Conservation (phyloP, 2,888 invertebrate genomes). For the Carcina quercana region DNA sequence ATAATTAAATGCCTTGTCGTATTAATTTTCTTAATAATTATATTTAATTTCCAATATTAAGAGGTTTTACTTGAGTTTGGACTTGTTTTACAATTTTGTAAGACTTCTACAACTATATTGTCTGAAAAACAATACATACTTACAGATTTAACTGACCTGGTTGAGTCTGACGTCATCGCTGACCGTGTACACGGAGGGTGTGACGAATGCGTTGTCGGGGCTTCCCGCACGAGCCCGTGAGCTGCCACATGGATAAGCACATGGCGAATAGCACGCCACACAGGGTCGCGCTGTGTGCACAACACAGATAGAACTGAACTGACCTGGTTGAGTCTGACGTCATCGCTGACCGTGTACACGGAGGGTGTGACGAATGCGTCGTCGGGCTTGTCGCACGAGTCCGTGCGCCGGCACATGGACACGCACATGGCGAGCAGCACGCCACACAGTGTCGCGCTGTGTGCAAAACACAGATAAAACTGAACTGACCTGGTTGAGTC, state of each 20-base stretch:
- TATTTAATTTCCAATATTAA: no score
- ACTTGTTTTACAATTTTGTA: no score
- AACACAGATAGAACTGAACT: slow-evolving; percentile 17
- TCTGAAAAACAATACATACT: no score
- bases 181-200: slow-evolving; percentile 57
- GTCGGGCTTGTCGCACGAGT: slow-evolving; percentile 48
- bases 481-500: slow-evolving; percentile 45
- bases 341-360: slow-evolving; percentile 58
- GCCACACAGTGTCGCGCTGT: slow-evolving; percentile 85
- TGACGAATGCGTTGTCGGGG: slow-evolving; percentile 45
- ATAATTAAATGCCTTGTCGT: no score
- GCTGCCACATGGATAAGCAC: no score
- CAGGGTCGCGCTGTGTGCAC: slow-evolving; percentile 84
- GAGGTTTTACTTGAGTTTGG: no score
- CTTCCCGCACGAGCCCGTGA: slow-evolving; percentile 43
- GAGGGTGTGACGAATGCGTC: slow-evolving; percentile 43
- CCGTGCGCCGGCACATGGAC: slow-evolving; percentile 79
- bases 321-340: slow-evolving; percentile 48
- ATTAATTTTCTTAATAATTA: no score
- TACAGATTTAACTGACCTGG: slow-evolving; percentile 55
- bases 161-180: slow-evolving; percentile 44
- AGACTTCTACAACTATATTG: no score
- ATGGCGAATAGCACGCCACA: slow-evolving; percentile 86
- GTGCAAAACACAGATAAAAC: no score
- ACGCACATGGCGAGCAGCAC: slow-evolving; percentile 84